Percentiles rank a stretch among this genome's conserved stretches.
These are phyloP conservation scores for Silurus meridionalis DNA, from an alignment of 2,113 vertebrate genomes.

Conservation along the genomic window DNA sequence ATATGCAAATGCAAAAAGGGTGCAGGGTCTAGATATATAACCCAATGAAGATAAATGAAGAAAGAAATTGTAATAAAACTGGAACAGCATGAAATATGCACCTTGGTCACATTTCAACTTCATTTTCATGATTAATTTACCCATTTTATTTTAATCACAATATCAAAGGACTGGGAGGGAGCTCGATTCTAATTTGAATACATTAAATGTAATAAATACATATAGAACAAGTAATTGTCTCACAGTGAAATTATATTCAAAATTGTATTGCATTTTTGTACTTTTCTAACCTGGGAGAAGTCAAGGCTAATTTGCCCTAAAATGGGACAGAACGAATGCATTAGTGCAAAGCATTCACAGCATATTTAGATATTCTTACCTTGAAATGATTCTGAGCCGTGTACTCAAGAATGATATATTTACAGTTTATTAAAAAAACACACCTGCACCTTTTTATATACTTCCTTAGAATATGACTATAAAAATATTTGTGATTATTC, in stretches of 20 bases:
- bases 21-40: not conserved
- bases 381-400: not conserved
- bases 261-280: not conserved
- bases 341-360: not conserved
- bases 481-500: constrained; percentile 19
- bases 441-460: constrained; percentile 42
- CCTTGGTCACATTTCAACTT: not conserved
- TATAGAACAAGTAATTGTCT: not conserved
- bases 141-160: constrained; percentile 8
- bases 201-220: not conserved
- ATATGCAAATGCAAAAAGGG: not conserved
- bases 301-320: constrained; percentile 1
- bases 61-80: not conserved
- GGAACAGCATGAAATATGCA: not conserved
- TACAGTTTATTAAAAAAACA: not conserved
- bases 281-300: not conserved
- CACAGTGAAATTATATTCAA: not conserved
- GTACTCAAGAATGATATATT: not conserved
- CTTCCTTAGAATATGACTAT: not conserved
- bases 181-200: not conserved
- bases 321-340: not conserved
- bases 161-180: not conserved
- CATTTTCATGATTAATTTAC: constrained; percentile 4
- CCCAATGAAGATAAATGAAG: not conserved
- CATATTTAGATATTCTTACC: not conserved